These are phyloP conservation scores for Pungitius pungitius DNA, from an alignment of 2,113 vertebrate species.

Conservation along the genomic window DNA sequence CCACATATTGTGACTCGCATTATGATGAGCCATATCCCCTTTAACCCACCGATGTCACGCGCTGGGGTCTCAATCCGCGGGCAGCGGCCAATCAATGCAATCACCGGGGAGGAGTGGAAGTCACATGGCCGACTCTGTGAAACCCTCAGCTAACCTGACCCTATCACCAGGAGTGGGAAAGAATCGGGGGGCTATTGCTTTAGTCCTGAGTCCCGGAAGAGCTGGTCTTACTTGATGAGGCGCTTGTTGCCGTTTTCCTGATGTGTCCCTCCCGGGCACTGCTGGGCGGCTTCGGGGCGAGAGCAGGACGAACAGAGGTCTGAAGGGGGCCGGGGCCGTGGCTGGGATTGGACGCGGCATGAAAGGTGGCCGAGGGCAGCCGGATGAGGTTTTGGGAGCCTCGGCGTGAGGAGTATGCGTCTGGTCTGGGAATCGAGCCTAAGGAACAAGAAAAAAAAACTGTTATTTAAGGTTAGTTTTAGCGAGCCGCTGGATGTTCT, in stretches of 20 bases:
- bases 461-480: constrained; percentile 11
- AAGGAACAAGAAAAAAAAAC: constrained; percentile 15
- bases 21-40: constrained; percentile 61
- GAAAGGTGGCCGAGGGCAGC: constrained; percentile 70
- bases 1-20: constrained; percentile 60
- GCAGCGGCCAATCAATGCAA: constrained; percentile 27
- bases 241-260: constrained; percentile 84
- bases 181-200: constrained; percentile 1
- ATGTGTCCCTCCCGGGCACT: constrained; percentile 78
- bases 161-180: constrained; percentile 1
- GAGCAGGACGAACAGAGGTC: constrained; percentile 70
- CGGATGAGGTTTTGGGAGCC: constrained; percentile 63
- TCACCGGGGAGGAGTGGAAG: constrained; percentile 12
- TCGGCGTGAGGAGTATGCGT: constrained; percentile 64
- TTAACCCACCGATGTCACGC: constrained; percentile 52
- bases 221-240: constrained; percentile 86
- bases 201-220: neutral
- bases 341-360: constrained; percentile 64
- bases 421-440: constrained; percentile 84
- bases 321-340: constrained; percentile 72
- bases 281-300: constrained; percentile 87
- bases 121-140: constrained; percentile 7
- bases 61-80: constrained; percentile 42
- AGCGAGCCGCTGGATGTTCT: neutral
- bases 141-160: neutral